Conservation (phyloP, 2,113 vertebrate genomes). For the Microcebus griseorufus region DNA sequence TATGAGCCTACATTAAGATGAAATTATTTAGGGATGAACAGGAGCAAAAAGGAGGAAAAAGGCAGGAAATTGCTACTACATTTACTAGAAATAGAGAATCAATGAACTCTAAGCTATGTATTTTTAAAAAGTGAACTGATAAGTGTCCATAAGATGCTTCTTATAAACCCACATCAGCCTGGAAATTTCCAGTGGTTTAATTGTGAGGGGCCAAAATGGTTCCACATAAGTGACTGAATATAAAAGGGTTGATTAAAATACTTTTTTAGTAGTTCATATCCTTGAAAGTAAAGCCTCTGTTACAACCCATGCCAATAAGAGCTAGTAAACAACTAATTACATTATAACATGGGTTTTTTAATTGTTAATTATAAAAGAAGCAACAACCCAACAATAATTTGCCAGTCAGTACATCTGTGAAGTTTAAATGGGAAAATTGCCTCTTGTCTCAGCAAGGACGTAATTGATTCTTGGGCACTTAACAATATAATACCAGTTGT, state of each 20-base stretch:
- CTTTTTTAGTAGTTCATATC: constrained; percentile 65
- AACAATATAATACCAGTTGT: constrained; percentile 72
- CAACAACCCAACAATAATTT: constrained; percentile 79
- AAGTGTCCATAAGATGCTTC: background rate
- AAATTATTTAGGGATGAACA: background rate
- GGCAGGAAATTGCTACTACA: background rate
- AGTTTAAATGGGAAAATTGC: constrained; percentile 82
- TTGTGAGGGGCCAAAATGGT: constrained; percentile 24
- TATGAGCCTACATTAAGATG: background rate
- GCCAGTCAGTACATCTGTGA: constrained; percentile 72
- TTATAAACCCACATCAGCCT: background rate
- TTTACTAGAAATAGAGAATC: constrained; percentile 21
- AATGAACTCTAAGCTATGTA: background rate
- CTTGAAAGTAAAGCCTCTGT: constrained; percentile 64
- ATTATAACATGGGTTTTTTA: constrained; percentile 72
- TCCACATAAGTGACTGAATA: constrained; percentile 51
- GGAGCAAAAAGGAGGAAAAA: background rate
- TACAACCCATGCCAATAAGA: constrained; percentile 64
- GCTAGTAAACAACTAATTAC: constrained; percentile 83
- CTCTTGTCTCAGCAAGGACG: constrained; percentile 81
- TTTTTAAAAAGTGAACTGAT: constrained; percentile 42
- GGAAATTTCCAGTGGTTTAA: constrained; percentile 51
- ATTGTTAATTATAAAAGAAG: constrained; percentile 82
- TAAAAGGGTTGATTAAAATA: constrained; percentile 79
- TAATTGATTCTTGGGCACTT: constrained; percentile 80